Base-by-base conservation (phyloP, 2,888 invertebrate genomes). In the Pollenia amentaria region DNA sequence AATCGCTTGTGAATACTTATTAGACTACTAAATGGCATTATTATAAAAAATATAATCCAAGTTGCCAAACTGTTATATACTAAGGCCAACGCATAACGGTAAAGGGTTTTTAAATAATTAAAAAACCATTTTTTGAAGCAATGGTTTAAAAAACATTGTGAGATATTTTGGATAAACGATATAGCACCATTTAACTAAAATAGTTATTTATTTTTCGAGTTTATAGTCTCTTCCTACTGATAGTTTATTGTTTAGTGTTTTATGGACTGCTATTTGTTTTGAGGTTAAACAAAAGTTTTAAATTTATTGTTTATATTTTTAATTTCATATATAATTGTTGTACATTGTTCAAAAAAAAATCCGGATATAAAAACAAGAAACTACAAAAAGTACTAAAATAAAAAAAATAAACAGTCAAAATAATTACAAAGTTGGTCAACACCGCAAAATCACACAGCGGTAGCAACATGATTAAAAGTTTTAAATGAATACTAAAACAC, bases 281-380 rank as follows among this genome's bases (percentile, higher is more conserved):
- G 77, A 77, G 83, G 70, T 83, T 77, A 72, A 72, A 4, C 38
- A 83, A 29, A 77, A 78, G 83, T 84, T 84, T 82, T 65, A 65
- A 78, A 84, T 84, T 78, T 84, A 84, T 78, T 83, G 64, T 64
- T 83, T 72, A 77, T 65, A 65, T 77, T 64, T 83, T 83, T 65
- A 83, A 70, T 83, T 83, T 77, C 29, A 72, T 51, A 42, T 78
- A 21, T 84, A 57, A 72, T 78, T 84, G 64, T 55, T 57, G 65
- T 84, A 14, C 77, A 72, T 65, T 77, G 48, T 44, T 55, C 44
- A 69, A 44, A 18, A 46, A 64, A 18, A 11, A 14, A 21, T 53
- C 8, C 53, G 9, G 11, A 16, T 11, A 4, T 0, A 44, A 29
- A 53, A 60, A 62, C 16, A 81, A 46, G 18, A 2, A 46, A 38